Conservation (phyloP, 2,888 invertebrate species). For the Laspeyria flexula region DNA sequence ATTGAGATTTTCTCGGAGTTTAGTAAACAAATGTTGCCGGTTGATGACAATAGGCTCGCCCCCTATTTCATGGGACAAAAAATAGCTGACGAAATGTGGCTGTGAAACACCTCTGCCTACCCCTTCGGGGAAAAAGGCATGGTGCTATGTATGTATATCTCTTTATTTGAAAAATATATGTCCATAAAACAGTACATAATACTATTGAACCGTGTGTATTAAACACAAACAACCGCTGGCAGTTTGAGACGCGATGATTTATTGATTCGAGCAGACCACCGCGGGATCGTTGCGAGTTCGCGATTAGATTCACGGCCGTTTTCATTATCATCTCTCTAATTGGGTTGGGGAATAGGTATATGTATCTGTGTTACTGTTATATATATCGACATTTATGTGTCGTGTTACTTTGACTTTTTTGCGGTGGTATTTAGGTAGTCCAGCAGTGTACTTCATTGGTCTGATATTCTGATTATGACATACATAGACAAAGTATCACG, state of each 20-base stretch:
- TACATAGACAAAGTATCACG: no score
- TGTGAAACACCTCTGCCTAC: no score
- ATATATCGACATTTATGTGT: conserved; percentile 22
- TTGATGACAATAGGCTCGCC: no score
- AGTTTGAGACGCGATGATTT: conserved; percentile 80
- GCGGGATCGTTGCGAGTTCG: conserved; percentile 57
- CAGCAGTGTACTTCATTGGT: no score
- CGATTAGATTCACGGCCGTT: conserved; percentile 65
- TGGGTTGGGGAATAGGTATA: conserved; percentile 60
- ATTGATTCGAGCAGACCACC: conserved; percentile 73
- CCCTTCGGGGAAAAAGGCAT: no score
- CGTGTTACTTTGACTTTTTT: conserved; percentile 4
- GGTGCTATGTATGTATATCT: no score
- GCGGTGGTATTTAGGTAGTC: background rate
- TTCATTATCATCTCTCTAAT: conserved; percentile 74
- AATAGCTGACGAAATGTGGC: no score
- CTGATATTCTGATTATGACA: no score
- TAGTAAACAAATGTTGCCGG: no score
- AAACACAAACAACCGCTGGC: conserved; percentile 49
- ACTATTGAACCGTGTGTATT: conserved; percentile 25
- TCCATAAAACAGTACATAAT: background rate
- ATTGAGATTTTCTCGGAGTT: no score
- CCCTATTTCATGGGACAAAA: no score
- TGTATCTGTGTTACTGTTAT: conserved; percentile 24
- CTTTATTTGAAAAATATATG: no score